These are phyloP conservation scores for Lasioglossum zephyrum DNA, from an alignment of 2,888 invertebrate species.

Conservation along the genomic window DNA sequence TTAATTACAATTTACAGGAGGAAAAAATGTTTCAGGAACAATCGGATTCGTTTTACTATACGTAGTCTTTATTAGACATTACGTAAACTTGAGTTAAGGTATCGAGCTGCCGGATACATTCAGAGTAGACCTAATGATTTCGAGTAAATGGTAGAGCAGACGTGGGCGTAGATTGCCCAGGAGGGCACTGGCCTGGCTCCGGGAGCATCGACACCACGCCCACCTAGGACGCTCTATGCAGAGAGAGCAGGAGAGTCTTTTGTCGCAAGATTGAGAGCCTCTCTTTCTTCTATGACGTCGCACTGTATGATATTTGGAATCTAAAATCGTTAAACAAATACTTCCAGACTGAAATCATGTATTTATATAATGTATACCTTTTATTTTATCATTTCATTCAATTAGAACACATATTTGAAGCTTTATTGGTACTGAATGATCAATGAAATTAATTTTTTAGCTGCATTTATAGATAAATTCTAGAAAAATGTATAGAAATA, in stretches of 20 bases:
- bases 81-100: not conserved
- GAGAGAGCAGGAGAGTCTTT: not conserved
- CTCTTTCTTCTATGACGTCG: not conserved
- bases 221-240: not conserved
- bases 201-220: no score
- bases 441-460: not conserved
- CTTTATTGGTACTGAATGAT: not conserved
- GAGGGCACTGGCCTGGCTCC: not conserved
- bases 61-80: constrained; percentile 18
- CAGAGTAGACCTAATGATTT: not conserved
- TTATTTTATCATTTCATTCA: not conserved
- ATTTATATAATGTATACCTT: not conserved
- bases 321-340: not conserved
- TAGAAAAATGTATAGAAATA: not conserved
- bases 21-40: not conserved
- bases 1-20: constrained; percentile 20
- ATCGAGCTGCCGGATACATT: constrained; percentile 8
- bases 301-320: not conserved
- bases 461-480: not conserved
- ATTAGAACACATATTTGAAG: not conserved
- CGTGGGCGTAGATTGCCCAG: not conserved
- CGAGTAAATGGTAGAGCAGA: not conserved
- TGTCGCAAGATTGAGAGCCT: not conserved
- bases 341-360: not conserved
- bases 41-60: constrained; percentile 3